Evolutionary conservation across 2,113 vertebrate species (phyloP), one percentile per base, ranked within the genome.

Genomic region (Orycteropus afer): DNA sequence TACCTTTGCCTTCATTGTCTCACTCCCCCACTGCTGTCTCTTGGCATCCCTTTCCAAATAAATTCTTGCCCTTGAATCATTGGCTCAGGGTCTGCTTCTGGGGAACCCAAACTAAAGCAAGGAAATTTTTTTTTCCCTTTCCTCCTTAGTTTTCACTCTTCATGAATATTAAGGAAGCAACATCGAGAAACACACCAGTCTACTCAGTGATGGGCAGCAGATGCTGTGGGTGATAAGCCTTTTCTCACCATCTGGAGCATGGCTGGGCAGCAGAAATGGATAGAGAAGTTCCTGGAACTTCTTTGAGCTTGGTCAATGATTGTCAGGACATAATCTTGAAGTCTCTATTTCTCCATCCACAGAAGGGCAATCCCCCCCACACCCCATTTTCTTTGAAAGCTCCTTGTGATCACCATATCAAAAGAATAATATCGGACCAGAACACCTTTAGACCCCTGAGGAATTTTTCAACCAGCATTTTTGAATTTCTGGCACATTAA

Each of bases 381-480:
- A 22, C n/a, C n/a, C 29, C 0, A 0, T 76, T 29, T 88, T 78
- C 53, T 74, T 53, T 65, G 45, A 90, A 89, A 93, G 63, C 45
- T 49, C 29, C 85, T 92, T 82, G 18, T 86, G 74, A 63, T n/a
- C 3, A n/a, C 27, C 34, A 12, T 29, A n/a, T 83, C 86, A 51
- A 90, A 89, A 79, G 86, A 90, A 57, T 25, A 10, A 22, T 61
- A 79, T 37, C 71, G 25, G 96, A 34, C 34, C 55, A 49, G 47
- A 47, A 73, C n/a, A 93, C 77, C 92, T 86, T 90, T n/a, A 78
- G 92, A 89, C 91, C 53, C 53, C 4, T 32, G 45, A 93, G 74
- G 77, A 80, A 85, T 77, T 29, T 67, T 80, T n/a, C 73, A 83
- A 74, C 51, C 45, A 86, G 79, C 11, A 69, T 49, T 89, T 79